These are phyloP conservation scores for Protaetia brevitarsis DNA, from an alignment of 1,140 invertebrate species.

Conservation along the genomic window DNA sequence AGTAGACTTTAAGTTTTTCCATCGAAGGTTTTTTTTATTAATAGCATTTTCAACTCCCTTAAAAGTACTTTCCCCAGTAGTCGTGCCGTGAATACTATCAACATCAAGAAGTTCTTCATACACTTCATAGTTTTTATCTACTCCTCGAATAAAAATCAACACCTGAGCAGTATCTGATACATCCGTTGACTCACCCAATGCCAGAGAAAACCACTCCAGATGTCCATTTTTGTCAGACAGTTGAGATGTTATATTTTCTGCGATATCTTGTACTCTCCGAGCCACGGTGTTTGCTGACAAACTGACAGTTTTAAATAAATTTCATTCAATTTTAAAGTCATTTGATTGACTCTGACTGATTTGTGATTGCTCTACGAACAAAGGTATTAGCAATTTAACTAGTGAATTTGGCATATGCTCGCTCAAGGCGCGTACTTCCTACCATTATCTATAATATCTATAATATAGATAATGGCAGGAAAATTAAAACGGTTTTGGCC, in stretches of 20 bases:
- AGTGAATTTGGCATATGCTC: background rate
- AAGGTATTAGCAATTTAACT: too few relatives aligned
- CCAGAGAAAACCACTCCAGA: background rate
- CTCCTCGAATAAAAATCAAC: too few relatives aligned
- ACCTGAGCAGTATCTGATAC: too few relatives aligned
- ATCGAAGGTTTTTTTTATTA: conserved; percentile 25
- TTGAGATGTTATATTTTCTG: too few relatives aligned
- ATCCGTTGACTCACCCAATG: too few relatives aligned
- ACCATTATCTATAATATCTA: background rate
- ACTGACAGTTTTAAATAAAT: background rate
- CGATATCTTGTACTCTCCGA: too few relatives aligned
- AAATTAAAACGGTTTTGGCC: background rate
- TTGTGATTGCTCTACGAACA: too few relatives aligned
- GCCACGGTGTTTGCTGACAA: too few relatives aligned
- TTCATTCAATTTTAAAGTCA: background rate
- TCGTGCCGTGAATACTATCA: too few relatives aligned
- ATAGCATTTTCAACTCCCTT: conserved; percentile 39
- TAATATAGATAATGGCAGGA: background rate
- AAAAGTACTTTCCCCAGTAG: conserved; percentile 35
- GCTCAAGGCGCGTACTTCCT: background rate
- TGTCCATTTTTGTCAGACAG: background rate
- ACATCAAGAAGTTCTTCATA: too few relatives aligned
- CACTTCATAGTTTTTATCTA: too few relatives aligned
- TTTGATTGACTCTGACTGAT: background rate
- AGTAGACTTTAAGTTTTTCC: too few relatives aligned